These are phyloP conservation scores for Pelodytes ibericus DNA, from an alignment of 2,797 vertebrate species.

Conservation along the genomic window DNA sequence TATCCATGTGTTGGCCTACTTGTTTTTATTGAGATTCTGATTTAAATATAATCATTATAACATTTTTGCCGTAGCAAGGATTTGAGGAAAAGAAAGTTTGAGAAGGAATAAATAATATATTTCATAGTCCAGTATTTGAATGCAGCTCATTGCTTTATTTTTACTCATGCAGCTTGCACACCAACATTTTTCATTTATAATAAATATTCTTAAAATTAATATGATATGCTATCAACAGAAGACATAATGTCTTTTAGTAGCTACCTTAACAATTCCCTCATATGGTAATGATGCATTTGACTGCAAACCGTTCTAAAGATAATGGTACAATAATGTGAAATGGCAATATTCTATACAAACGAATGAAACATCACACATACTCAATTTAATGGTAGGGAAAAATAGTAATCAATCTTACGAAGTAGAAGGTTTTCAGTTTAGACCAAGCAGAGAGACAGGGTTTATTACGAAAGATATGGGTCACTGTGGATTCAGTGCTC, in stretches of 20 bases:
- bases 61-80: too few relatives aligned
- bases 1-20: too few relatives aligned
- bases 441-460: neutral
- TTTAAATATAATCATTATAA: too few relatives aligned
- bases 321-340: slow-evolving; percentile 24
- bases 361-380: neutral
- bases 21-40: too few relatives aligned
- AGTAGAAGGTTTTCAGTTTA: neutral
- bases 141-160: too few relatives aligned
- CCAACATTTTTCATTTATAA: neutral
- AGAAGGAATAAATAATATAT: too few relatives aligned
- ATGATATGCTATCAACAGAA: neutral
- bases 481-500: neutral
- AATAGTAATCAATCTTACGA: slow-evolving; percentile 5
- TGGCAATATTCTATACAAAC: slow-evolving; percentile 14
- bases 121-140: too few relatives aligned
- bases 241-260: slow-evolving; percentile 1
- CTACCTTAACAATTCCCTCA: neutral
- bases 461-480: neutral
- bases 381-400: neutral
- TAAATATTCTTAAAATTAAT: neutral
- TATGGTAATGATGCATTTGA: slow-evolving; percentile 6
- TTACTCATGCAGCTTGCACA: neutral
- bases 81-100: too few relatives aligned
- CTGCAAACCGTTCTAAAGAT: neutral